Conservation (phyloP, 1,140 invertebrate genomes). For the Scaptomyza hsui region DNA sequence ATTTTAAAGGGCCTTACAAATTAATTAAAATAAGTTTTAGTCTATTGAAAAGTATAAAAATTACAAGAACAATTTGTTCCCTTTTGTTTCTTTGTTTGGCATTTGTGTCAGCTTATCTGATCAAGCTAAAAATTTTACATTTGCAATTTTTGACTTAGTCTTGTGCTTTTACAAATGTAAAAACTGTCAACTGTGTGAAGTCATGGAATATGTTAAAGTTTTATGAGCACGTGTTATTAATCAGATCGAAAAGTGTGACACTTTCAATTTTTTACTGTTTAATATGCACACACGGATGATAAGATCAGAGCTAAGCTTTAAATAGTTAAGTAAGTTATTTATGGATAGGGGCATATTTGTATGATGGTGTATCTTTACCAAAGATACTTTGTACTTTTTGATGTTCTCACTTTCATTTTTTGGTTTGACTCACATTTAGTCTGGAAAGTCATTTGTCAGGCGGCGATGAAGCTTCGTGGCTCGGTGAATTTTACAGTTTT, state of each 20-base stretch:
- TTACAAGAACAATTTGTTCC: no score
- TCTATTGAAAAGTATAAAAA: no score
- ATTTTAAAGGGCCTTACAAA: no score
- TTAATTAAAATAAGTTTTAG: no score
- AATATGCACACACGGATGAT: neutral
- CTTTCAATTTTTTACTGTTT: constrained; percentile 11
- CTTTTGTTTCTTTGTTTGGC: no score
- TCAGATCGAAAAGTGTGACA: constrained; percentile 1
- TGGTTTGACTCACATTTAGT: constrained; percentile 55
- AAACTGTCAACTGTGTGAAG: neutral
- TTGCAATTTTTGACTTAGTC: neutral
- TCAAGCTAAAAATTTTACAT: no score
- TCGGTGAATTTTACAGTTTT: constrained; percentile 63
- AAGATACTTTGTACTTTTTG: neutral
- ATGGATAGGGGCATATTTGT: constrained; percentile 46
- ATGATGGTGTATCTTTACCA: constrained; percentile 7
- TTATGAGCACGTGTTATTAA: neutral
- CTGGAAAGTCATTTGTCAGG: constrained; percentile 61
- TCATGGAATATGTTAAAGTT: neutral
- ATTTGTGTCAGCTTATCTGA: no score
- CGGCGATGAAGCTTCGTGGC: constrained; percentile 13
- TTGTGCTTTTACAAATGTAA: no score
- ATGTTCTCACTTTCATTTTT: constrained; percentile 79
- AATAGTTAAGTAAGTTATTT: constrained; percentile 14
- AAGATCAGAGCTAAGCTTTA: neutral